Base-by-base conservation (phyloP, 1,140 invertebrate species). In the Drosophila tsacasi region DNA sequence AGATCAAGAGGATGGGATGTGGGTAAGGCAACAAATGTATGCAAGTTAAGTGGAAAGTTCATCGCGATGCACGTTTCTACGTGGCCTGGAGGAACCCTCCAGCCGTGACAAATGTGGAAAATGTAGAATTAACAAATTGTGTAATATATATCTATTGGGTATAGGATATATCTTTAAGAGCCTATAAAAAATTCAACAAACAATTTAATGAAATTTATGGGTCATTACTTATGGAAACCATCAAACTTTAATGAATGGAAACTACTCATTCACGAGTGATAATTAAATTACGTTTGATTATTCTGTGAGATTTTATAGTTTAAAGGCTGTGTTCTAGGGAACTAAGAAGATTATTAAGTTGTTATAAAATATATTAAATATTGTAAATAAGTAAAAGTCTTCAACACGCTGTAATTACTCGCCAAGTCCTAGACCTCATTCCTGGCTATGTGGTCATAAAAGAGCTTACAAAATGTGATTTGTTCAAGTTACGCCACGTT, bases 1-100 rank as follows among this genome's bases (percentile, higher is more conserved):
- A 73, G 42, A 79, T 61, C 59, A 21, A 58, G 19, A 40, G 25
- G 40, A 46, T 40, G 17, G 46, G 12, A 1, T 12, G 40, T 37
- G 37, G 35, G 40, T 64, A 40, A 44, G 19, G 37, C 58, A 25
- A 72, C 74, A 61, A 81, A 76, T 82, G 74, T 63, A 57, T 63
- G 37, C n/a, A 44, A 23, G 23, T n/a, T 30, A 72, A 32, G 50
- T 72, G 74, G 44, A 64, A 81, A 61, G 74, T 72, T 47, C 74
- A 84, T 85, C 82, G 49, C 44, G 75, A 86, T 85, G 69, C 82
- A 85, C 82, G 74, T 57, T 73, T 55, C 2, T 1, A 6, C 50
- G 12, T 54, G 30, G 64, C 67, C 63, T 44, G 32, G 8, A 35
- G 49, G 10, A 54, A 27, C 21, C 27, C 39, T 35, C 21, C 52